Evolutionary conservation across 1,140 invertebrate genomes (phyloP).

Genomic region (Prorops nasuta): DNA sequence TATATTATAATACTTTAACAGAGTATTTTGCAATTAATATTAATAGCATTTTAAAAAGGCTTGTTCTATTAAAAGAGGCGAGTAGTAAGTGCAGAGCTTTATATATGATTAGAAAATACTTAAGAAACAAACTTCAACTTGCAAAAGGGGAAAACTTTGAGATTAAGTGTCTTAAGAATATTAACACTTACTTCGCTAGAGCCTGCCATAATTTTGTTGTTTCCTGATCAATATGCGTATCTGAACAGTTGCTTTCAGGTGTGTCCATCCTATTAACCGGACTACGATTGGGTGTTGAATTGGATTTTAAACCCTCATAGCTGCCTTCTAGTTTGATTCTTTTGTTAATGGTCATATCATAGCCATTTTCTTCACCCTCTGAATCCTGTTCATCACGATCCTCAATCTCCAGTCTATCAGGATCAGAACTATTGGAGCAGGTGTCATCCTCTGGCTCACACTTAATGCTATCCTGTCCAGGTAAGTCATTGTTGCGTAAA

Average conservation of each 20-base stretch:
- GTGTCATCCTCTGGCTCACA: conserved; percentile 50
- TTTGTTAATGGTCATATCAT: conserved; percentile 50
- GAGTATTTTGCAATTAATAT: too few relatives aligned
- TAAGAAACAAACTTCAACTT: too few relatives aligned
- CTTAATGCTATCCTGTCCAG: conserved; percentile 39
- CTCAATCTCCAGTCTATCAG: conserved; percentile 59
- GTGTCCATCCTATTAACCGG: conserved; percentile 55
- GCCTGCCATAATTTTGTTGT: conserved; percentile 61
- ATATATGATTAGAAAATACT: too few relatives aligned
- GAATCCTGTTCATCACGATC: conserved; percentile 46
- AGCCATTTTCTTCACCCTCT: conserved; percentile 51
- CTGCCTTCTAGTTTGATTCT: conserved; percentile 34
- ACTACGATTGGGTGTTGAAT: conserved; percentile 38
- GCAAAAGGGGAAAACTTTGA: too few relatives aligned
- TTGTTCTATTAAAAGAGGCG: too few relatives aligned
- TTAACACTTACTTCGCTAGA: conserved; percentile 55
- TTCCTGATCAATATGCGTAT: conserved; percentile 60
- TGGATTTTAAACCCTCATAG: conserved; percentile 35
- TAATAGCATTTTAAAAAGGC: too few relatives aligned
- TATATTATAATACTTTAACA: too few relatives aligned
- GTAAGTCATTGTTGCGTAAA: conserved; percentile 30
- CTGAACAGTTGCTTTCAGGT: conserved; percentile 59
- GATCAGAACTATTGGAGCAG: conserved; percentile 60
- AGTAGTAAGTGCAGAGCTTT: too few relatives aligned
- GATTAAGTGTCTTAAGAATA: too few relatives aligned